Conservation (phyloP, 1,140 invertebrate species). For the Apis florea region DNA sequence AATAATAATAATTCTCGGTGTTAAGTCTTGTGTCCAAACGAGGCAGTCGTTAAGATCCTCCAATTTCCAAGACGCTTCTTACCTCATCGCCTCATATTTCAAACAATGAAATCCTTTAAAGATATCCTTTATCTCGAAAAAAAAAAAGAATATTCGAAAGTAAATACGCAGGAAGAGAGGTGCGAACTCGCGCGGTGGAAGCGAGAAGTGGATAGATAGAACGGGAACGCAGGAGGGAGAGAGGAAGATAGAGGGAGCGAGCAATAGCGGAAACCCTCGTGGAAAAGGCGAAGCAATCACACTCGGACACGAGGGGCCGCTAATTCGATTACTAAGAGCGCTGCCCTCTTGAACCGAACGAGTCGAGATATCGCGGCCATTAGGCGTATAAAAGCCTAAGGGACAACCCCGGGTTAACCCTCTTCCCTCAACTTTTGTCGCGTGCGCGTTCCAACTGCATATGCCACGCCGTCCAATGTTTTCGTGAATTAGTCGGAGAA, state of each 20-base stretch:
- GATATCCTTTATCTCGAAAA: too few species aligned
- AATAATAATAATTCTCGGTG: too few species aligned
- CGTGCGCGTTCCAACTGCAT: slow-evolving; percentile 40
- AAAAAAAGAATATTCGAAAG: too few species aligned
- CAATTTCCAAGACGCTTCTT: too few species aligned
- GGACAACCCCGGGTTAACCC: slow-evolving; percentile 29
- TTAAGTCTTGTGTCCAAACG: too few species aligned
- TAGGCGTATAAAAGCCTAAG: slow-evolving; percentile 64
- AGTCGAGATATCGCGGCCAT: slow-evolving; percentile 58
- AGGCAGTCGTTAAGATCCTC: too few species aligned
- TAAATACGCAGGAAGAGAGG: background rate
- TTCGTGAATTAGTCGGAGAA: slow-evolving; percentile 33
- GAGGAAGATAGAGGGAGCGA: slow-evolving; percentile 20
- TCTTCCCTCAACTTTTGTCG: slow-evolving; percentile 18
- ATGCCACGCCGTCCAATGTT: slow-evolving; percentile 25
- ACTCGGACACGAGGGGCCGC: slow-evolving; percentile 74
- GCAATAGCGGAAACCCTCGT: slow-evolving; percentile 33
- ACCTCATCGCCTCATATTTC: too few species aligned
- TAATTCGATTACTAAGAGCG: slow-evolving; percentile 77
- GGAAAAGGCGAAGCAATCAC: slow-evolving; percentile 73
- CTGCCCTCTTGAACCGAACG: slow-evolving; percentile 61
- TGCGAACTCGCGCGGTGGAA: background rate
- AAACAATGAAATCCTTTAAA: too few species aligned
- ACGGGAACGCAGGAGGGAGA: slow-evolving; percentile 17
- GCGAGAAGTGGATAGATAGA: background rate